Conservation (phyloP, 2,797 vertebrate genomes). For the Lutjanus argentimaculatus region DNA sequence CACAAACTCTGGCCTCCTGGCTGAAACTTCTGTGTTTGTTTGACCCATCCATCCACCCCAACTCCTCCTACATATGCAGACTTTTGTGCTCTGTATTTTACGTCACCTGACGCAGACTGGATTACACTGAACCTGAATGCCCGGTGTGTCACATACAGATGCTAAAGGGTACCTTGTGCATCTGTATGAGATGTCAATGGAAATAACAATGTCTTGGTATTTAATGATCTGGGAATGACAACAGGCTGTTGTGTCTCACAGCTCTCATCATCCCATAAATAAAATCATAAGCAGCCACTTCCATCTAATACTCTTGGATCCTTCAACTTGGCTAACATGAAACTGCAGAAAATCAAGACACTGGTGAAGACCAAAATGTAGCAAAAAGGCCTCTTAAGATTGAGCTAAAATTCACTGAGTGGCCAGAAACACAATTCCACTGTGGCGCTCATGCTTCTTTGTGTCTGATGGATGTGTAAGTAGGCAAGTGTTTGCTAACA, state of each 20-base stretch:
- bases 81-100: too few relatives aligned
- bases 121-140: too few relatives aligned
- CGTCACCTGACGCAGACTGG: too few relatives aligned
- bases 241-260: background rate
- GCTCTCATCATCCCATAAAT: background rate
- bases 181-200: too few relatives aligned
- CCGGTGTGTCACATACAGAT: too few relatives aligned
- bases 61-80: too few relatives aligned
- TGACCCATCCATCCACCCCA: too few relatives aligned
- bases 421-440: constrained; percentile 1
- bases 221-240: too few relatives aligned
- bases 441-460: background rate
- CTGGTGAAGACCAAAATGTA: constrained; percentile 11
- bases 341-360: background rate
- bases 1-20: too few relatives aligned
- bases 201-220: too few relatives aligned
- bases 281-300: background rate
- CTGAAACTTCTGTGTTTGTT: too few relatives aligned
- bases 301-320: background rate
- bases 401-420: background rate
- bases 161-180: too few relatives aligned
- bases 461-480: background rate
- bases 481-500: background rate
- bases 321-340: background rate
- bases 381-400: background rate